A percentile compares a stretch with the other conserved stretches of the same genome.
Conservation (phyloP, 1,140 invertebrate genomes). For the Drosophila punjabiensis region DNA sequence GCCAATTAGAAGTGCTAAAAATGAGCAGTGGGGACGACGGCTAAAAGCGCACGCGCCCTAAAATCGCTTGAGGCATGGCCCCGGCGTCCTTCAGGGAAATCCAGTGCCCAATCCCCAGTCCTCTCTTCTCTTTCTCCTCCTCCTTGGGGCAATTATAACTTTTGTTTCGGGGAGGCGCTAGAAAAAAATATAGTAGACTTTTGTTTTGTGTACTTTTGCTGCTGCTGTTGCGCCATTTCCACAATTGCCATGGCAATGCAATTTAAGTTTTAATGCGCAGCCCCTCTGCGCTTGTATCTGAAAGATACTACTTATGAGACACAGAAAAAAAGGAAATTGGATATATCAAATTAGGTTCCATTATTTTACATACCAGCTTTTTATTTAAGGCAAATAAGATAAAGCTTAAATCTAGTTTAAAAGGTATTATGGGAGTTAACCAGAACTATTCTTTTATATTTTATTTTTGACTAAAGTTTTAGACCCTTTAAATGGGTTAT, state of each 20-base stretch:
- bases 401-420: not conserved
- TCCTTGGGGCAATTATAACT: constrained; percentile 52
- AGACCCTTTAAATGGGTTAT: not conserved
- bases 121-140: not conserved
- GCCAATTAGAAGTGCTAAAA: constrained; percentile 69
- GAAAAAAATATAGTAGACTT: constrained; percentile 16
- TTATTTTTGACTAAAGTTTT: not conserved
- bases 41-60: constrained; percentile 47
- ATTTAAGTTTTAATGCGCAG: constrained; percentile 54
- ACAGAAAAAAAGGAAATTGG: not conserved
- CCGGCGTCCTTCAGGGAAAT: constrained; percentile 51
- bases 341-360: not conserved
- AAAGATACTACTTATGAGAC: constrained; percentile 46
- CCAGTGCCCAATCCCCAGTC: not conserved
- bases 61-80: constrained; percentile 31
- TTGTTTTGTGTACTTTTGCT: constrained; percentile 38
- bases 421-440: not conserved
- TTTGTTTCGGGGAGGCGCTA: constrained; percentile 26
- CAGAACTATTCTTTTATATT: too few relatives aligned
- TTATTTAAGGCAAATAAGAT: not conserved
- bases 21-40: constrained; percentile 34
- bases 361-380: not conserved
- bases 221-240: constrained; percentile 53
- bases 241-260: constrained; percentile 66
- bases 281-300: constrained; percentile 53